Percentiles rank a stretch among this genome's conserved stretches.
phyloP scores from a whole-genome alignment of 1,140 invertebrate genomes.

The Nomia melanderi region DNA sequence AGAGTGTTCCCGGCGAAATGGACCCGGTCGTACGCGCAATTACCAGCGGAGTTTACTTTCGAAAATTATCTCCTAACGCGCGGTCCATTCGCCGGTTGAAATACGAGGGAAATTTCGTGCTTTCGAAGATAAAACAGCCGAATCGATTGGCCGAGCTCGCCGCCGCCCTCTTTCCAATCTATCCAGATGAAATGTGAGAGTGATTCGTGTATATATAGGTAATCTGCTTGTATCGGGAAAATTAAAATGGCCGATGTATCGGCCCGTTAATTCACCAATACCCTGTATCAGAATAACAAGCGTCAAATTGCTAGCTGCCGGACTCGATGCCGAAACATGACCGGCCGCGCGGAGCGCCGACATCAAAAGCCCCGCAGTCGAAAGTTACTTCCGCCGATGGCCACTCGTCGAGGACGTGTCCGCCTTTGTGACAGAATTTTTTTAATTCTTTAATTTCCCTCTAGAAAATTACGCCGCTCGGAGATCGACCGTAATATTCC shows the following conservation, averaged over 20 bases:
- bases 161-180: not conserved
- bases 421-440: not conserved
- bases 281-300: constrained; percentile 62
- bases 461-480: no score
- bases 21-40: not conserved
- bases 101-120: constrained; percentile 40
- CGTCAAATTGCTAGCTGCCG: constrained; percentile 47
- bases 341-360: not conserved
- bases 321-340: not conserved
- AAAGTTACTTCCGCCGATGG: not conserved
- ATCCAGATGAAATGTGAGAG: constrained; percentile 48
- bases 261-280: constrained; percentile 67
- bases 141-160: constrained; percentile 11
- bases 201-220: constrained; percentile 49
- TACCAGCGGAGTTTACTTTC: constrained; percentile 8
- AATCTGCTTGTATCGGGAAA: constrained; percentile 61
- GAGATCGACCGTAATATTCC: no score
- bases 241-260: constrained; percentile 67
- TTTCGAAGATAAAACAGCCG: constrained; percentile 31
- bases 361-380: not conserved
- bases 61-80: constrained; percentile 35
- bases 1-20: not conserved
- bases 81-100: constrained; percentile 13
- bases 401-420: not conserved
- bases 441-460: no score